Base-by-base conservation (phyloP, 2,888 invertebrate genomes). In the Synergus umbraculus region DNA sequence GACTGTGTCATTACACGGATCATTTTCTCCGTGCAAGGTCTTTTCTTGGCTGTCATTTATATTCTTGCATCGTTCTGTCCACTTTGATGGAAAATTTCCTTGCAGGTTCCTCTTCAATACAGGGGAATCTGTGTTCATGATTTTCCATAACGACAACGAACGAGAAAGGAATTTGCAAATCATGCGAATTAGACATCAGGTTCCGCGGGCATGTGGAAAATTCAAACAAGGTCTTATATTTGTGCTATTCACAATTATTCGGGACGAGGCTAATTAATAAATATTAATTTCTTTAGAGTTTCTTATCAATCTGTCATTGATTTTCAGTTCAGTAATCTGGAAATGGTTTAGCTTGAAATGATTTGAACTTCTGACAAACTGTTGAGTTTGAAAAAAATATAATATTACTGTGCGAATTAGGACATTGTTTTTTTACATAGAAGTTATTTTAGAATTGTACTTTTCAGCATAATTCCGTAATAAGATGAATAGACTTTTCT, bases 11-110 rank as follows among this genome's bases (percentile, higher is more conserved):
- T 78, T 78, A 78, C 69, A 78, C 69, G 54, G 67, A 78, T 78
- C 66, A 78, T 78, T 78, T 78, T 78, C 78, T 78, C 60, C 37
- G 60, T 60, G 69, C 78, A 67, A 78, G 78, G 78, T 69, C 78
- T 78, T 67, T 58, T 58, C 37, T 69, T 22, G 54, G 43, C 44
- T 78, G 58, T 46, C 12, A 78, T 69, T 78, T 69, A 69, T 78
- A 78, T 69, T 69, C 37, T 63, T 78, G 69, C 46, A 69, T 58
- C 78, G 18, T 69, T 78, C 58, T 7, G 65, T 77, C 29, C n/a
- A 41, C 37, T 73, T 54, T 73, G 9, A 49, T 54, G 49, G 73
- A 73, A 73, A 73, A 15, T 54, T 37, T 54, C n/a, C 73, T 54
- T 73, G 9, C 73, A 73, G 10, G n/a, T 15, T 73, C n/a, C 49